Evolutionary conservation across 2,888 invertebrate genomes (phyloP).

Genomic region (Tetragonula carbonaria): DNA sequence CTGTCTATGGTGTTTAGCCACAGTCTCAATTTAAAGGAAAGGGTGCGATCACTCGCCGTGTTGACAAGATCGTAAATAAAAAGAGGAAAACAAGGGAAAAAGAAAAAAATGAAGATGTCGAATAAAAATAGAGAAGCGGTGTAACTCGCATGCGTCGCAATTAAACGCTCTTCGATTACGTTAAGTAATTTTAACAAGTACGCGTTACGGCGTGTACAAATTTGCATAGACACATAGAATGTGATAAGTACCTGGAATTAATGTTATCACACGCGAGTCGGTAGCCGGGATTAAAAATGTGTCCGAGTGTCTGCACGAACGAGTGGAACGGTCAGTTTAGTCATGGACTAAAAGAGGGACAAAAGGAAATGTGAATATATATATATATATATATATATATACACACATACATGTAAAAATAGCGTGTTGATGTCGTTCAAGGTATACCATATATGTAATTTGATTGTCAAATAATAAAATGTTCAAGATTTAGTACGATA

Average conservation of each 20-base stretch:
- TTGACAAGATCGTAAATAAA: not conserved
- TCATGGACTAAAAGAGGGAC: not conserved
- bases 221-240: slow-evolving; percentile 14
- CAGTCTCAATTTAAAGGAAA: slow-evolving; percentile 16
- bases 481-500: slow-evolving; percentile 30
- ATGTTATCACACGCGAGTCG: not conserved
- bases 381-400: no score
- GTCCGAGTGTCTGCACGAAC: not conserved
- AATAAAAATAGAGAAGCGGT: slow-evolving; percentile 9
- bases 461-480: slow-evolving; percentile 28
- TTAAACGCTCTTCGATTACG: slow-evolving; percentile 3
- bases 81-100: not conserved
- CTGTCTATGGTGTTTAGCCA: slow-evolving; percentile 10
- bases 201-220: not conserved
- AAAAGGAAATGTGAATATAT: not conserved
- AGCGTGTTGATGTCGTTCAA: not conserved
- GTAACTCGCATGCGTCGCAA: not conserved
- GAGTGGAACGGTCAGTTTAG: not conserved
- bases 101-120: not conserved
- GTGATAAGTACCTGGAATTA: slow-evolving; percentile 19
- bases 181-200: slow-evolving; percentile 18
- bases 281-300: slow-evolving; percentile 14
- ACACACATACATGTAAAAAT: not conserved
- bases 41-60: not conserved
- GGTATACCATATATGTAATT: slow-evolving; percentile 2